phyloP scores from a whole-genome alignment of 2,797 vertebrate genomes.

The Nyctalus aviator region DNA sequence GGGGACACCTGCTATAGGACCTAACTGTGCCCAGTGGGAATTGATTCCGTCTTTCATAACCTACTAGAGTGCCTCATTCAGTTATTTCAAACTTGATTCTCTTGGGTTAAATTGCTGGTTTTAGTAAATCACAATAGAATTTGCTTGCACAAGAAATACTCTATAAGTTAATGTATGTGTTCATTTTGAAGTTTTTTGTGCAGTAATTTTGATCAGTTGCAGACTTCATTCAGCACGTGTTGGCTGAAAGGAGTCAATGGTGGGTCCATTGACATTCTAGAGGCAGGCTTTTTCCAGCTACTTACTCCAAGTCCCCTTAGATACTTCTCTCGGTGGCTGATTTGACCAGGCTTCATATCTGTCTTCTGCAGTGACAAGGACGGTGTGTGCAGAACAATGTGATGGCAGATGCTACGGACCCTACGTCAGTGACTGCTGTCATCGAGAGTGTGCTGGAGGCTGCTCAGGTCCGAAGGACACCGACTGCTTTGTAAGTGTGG shows the following conservation, averaged over 20 bases:
- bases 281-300: background rate
- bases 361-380: constrained; percentile 93
- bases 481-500: constrained; percentile 93
- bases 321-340: background rate
- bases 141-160: background rate
- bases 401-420: constrained; percentile 97
- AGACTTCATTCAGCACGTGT: background rate
- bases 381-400: constrained; percentile 98
- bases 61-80: background rate
- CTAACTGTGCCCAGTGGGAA: background rate
- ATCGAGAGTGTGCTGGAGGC: constrained; percentile 97
- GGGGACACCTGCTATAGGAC: no score
- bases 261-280: background rate
- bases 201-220: background rate
- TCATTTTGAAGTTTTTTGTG: background rate
- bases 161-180: background rate
- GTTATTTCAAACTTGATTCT: constrained; percentile 2
- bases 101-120: background rate
- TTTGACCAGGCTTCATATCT: constrained; percentile 54
- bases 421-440: constrained; percentile 98
- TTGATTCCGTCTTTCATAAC: background rate
- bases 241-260: background rate
- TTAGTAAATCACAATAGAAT: background rate
- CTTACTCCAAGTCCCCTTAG: background rate
- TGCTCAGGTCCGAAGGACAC: constrained; percentile 97